A percentile compares a stretch with the other conserved stretches of the same genome.
These are phyloP conservation scores for Cygnus buccinator DNA, from an alignment of 2,113 vertebrate species.

Conservation along the genomic window DNA sequence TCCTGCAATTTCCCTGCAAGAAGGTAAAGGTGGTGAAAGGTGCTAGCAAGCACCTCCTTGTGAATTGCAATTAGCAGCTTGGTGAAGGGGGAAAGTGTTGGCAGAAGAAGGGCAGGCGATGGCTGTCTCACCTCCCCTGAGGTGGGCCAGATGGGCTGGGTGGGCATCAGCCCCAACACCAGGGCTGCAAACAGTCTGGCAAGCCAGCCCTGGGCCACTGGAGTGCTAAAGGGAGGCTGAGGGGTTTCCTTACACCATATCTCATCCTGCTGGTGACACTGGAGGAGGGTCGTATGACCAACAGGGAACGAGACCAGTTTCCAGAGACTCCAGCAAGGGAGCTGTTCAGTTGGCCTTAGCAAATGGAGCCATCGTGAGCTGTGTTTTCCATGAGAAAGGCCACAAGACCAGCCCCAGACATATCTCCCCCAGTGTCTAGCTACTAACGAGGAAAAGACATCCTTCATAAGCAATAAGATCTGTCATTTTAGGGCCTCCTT, in stretches of 20 bases:
- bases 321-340: background rate
- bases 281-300: fast-evolving
- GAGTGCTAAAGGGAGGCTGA: constrained; percentile 75
- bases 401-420: background rate
- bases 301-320: background rate
- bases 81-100: constrained; percentile 53
- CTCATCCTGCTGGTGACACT: constrained; percentile 75
- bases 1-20: constrained; percentile 16
- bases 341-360: background rate
- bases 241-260: constrained; percentile 73
- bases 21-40: constrained; percentile 63
- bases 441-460: background rate
- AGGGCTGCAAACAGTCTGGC: constrained; percentile 73
- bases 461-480: fast-evolving
- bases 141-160: constrained; percentile 72
- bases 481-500: background rate
- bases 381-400: background rate
- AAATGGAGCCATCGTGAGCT: background rate
- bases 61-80: constrained; percentile 69
- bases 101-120: background rate
- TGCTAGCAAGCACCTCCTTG: constrained; percentile 38
- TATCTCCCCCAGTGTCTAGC: background rate
- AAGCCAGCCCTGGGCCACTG: constrained; percentile 76
- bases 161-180: background rate
- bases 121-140: constrained; percentile 68